Percentiles rank a stretch among this genome's conserved stretches.
phyloP scores from a whole-genome alignment of 2,113 vertebrate species.

The Cryptomyrus ogoouensis region DNA sequence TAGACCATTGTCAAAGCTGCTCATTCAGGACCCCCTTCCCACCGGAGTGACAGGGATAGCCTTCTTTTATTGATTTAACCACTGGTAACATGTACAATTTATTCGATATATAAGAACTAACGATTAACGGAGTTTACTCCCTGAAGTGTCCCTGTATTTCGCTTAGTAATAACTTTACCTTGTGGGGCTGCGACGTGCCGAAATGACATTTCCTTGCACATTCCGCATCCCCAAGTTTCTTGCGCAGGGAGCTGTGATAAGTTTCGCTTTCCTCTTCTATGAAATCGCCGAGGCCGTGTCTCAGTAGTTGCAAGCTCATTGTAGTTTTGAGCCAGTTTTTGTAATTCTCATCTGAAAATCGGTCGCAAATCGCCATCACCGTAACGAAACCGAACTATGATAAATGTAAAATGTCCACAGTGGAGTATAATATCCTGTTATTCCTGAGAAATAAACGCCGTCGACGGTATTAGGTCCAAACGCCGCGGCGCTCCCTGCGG shows the following conservation, averaged over 20 bases:
- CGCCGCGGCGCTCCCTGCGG: not conserved
- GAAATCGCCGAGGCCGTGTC: constrained; percentile 23
- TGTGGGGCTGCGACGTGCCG: not conserved
- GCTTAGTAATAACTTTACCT: not conserved
- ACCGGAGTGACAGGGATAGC: not conserved
- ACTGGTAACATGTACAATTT: not conserved
- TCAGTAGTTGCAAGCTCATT: constrained; percentile 34
- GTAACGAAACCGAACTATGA: no score
- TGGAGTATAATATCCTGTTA: not conserved
- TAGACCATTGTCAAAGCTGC: not conserved
- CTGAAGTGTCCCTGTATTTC: not conserved
- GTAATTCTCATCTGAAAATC: constrained; percentile 39
- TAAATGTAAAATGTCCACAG: not conserved
- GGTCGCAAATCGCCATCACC: constrained; percentile 25
- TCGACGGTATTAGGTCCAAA: not conserved
- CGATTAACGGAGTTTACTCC: not conserved
- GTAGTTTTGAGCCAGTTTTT: constrained; percentile 47
- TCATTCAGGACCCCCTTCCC: no score
- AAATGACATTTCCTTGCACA: not conserved
- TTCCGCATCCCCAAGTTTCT: not conserved
- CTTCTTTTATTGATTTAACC: not conserved
- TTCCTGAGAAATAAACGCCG: not conserved
- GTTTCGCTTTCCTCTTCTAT: constrained; percentile 47
- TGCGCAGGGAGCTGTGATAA: constrained; percentile 27
- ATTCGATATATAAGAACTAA: not conserved